Conservation (phyloP, 2,888 invertebrate genomes). For the Argyra leucocephala region DNA sequence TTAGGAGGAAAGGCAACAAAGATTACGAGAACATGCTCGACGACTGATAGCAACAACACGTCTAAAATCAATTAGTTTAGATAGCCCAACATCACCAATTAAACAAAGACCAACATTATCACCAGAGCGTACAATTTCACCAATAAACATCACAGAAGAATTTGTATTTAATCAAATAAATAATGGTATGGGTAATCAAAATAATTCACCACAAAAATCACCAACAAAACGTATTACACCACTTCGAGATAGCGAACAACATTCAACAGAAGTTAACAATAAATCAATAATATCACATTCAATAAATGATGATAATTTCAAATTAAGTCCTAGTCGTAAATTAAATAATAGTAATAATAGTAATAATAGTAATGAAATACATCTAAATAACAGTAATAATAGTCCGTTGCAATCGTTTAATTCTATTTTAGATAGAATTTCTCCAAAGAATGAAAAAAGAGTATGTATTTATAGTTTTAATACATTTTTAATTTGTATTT, state of each 20-base stretch:
- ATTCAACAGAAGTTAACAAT: not conserved
- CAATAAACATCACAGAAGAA: slow-evolving; percentile 34
- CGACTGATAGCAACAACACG: slow-evolving; percentile 81
- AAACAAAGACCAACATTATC: slow-evolving; percentile 39
- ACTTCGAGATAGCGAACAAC: slow-evolving; percentile 36
- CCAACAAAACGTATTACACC: slow-evolving; percentile 36
- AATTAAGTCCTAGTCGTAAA: slow-evolving; percentile 42
- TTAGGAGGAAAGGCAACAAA: slow-evolving; percentile 75
- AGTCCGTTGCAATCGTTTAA: slow-evolving; percentile 58
- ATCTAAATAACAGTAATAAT: slow-evolving; percentile 35
- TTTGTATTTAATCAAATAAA: slow-evolving; percentile 25
- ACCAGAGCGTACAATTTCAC: slow-evolving; percentile 42
- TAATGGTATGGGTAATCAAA: slow-evolving; percentile 31
- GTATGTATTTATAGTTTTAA: slow-evolving; percentile 35
- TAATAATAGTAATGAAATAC: not conserved
- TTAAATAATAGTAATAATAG: slow-evolving; percentile 37
- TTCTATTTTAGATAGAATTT: slow-evolving; percentile 58
- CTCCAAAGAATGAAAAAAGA: slow-evolving; percentile 60
- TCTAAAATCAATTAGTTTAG: slow-evolving; percentile 38
- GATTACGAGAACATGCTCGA: slow-evolving; percentile 78
- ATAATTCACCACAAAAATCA: slow-evolving; percentile 27
- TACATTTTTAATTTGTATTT: not conserved
- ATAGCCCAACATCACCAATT: slow-evolving; percentile 39
- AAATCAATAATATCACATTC: no score
- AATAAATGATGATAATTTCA: slow-evolving; percentile 24